Percentiles rank a stretch among this genome's conserved stretches.
phyloP scores from a whole-genome alignment of 2,888 invertebrate species.

The Opisthograptis luteolata region DNA sequence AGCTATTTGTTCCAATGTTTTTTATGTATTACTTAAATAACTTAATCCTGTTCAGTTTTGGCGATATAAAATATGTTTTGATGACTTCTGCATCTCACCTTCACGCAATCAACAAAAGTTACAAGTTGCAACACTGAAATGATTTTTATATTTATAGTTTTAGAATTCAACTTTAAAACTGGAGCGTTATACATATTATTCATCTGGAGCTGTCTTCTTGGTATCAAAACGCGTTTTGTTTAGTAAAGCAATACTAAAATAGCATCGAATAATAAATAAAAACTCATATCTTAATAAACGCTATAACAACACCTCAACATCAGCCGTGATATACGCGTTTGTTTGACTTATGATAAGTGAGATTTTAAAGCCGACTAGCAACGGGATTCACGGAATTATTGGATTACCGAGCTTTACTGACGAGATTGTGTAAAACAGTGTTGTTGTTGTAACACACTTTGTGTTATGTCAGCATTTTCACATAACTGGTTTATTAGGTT shows the following conservation, averaged over 20 bases:
- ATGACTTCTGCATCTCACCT: conserved; percentile 8
- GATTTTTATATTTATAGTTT: too few relatives aligned
- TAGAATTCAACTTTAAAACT: too few relatives aligned
- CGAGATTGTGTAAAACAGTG: conserved; percentile 30
- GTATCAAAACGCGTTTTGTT: background rate
- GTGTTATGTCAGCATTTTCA: conserved; percentile 23
- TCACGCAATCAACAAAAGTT: background rate
- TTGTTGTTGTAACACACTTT: conserved; percentile 28
- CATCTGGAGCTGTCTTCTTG: conserved; percentile 7
- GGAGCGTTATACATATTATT: too few relatives aligned
- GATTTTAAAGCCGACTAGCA: conserved; percentile 34
- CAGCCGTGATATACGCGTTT: conserved; percentile 20
- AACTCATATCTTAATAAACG: conserved; percentile 30
- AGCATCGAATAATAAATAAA: conserved; percentile 32
- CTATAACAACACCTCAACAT: conserved; percentile 32
- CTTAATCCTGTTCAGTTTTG: conserved; percentile 3
- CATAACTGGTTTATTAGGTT: conserved; percentile 15
- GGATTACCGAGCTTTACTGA: conserved; percentile 33
- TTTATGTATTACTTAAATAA: background rate
- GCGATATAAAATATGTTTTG: conserved; percentile 11
- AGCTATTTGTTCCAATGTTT: background rate
- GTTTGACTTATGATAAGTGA: conserved; percentile 40
- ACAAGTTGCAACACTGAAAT: background rate
- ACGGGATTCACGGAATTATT: conserved; percentile 36
- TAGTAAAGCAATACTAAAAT: conserved; percentile 24